Percentiles rank a stretch among this genome's conserved stretches.
Conservation (phyloP, 2,888 invertebrate genomes). For the Caenorhabditis sp. region DNA sequence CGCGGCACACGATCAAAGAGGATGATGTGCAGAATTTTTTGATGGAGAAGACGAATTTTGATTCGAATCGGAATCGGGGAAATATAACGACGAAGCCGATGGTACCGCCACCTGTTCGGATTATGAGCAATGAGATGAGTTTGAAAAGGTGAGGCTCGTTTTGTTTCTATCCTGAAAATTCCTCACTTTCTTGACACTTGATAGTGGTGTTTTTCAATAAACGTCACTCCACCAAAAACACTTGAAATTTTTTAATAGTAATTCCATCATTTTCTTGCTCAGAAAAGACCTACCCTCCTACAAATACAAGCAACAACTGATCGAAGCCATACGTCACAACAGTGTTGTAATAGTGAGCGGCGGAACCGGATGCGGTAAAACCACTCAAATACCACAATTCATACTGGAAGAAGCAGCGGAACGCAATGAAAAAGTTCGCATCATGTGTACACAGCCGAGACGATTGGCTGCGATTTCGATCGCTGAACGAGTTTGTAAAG, state of each 20-base stretch:
- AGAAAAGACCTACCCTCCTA: slow-evolving; percentile 55
- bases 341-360: slow-evolving; percentile 55
- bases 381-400: slow-evolving; percentile 82
- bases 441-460: slow-evolving; percentile 92
- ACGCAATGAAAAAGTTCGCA: slow-evolving; percentile 78
- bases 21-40: slow-evolving; percentile 14
- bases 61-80: not conserved
- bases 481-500: slow-evolving; percentile 87
- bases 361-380: slow-evolving; percentile 68
- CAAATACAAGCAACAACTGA: slow-evolving; percentile 32
- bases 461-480: slow-evolving; percentile 87
- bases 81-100: not conserved
- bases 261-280: slow-evolving; percentile 15
- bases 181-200: no score
- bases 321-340: slow-evolving; percentile 43
- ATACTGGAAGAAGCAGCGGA: slow-evolving; percentile 81
- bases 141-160: not conserved
- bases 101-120: not conserved
- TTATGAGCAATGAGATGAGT: not conserved
- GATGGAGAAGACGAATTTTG: not conserved
- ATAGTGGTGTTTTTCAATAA: no score
- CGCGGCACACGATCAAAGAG: slow-evolving; percentile 2
- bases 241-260: no score
- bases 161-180: no score
- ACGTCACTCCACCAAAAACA: no score